Evolutionary conservation across 2,888 invertebrate genomes (phyloP), one percentile per base, ranked within the genome.

Genomic region (Camptogramma bilineatum): DNA sequence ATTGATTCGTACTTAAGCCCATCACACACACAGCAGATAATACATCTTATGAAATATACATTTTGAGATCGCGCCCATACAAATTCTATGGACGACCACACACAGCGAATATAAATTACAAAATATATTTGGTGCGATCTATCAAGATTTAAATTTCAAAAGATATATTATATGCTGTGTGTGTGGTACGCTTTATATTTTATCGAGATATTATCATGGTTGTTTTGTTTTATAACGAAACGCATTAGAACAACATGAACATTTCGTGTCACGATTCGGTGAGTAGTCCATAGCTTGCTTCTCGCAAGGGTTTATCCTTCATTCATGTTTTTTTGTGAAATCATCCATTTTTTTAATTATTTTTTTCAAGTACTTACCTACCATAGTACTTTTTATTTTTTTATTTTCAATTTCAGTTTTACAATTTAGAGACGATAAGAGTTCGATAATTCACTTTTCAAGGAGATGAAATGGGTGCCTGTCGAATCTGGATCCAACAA

Each of bases 351-450:
- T 59, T 52, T 55, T n/a, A n/a, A n/a, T n/a, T 5, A 13, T 59
- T 52, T 66, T 67, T 75, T 67, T 31, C 9, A 39, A 13, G 77
- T 74, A 5, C 21, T 4, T 21, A 21, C 28, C 4, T 5, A 83
- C 77, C 69, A n/a, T n/a, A n/a, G n/a, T n/a, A n/a, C n/a, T n/a
- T 71, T 70, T 71, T 79, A 79, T 65, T 79, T 67, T 82, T 81
- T 83, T 75, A 79, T 67, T 89, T 87, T 83, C 74, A 79, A 83
- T 91, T 91, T 70, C 91, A 91, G 91, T 91, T 84, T 88, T 85
- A 80, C 90, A 88, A 82, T 91, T 90, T 91, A 91, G 87, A 91
- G 83, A 85, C 87, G 76, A 86, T 91, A 91, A 90, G 89, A 83
- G 87, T 90, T 76, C 88, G 88, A 77, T 91, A 90, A 81, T 87